Evolutionary conservation across 1,140 invertebrate genomes (phyloP).

Genomic region (Trachelipus rathkii): DNA sequence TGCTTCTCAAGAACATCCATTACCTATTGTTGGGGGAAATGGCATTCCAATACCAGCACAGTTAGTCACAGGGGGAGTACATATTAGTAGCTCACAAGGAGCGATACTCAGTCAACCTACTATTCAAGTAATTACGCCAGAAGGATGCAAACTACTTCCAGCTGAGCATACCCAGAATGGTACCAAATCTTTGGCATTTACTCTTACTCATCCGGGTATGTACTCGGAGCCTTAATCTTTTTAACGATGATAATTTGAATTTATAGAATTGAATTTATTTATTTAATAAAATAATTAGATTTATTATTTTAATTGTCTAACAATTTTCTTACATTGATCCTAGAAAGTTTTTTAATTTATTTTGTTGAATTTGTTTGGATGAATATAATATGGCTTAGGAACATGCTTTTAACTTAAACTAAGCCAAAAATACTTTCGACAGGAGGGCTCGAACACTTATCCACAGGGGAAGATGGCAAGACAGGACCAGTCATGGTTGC

Average conservation of each 20-base stretch:
- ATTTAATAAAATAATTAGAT: too few relatives aligned
- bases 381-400: too few relatives aligned
- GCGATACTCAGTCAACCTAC: conserved; percentile 46
- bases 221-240: conserved; percentile 46
- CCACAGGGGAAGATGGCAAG: conserved; percentile 25
- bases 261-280: too few relatives aligned
- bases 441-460: conserved; percentile 25
- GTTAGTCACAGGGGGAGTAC: conserved; percentile 31
- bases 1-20: conserved; percentile 29
- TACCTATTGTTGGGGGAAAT: conserved; percentile 29
- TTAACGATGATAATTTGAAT: conserved; percentile 48
- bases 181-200: conserved; percentile 52
- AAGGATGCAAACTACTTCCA: conserved; percentile 42
- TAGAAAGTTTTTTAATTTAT: too few relatives aligned
- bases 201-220: conserved; percentile 49
- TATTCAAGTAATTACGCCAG: conserved; percentile 45
- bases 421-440: conserved; percentile 34
- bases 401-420: too few relatives aligned
- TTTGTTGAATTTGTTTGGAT: too few relatives aligned
- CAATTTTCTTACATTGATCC: too few relatives aligned
- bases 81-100: conserved; percentile 34
- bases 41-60: conserved; percentile 41
- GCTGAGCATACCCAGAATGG: conserved; percentile 39
- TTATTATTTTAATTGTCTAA: too few relatives aligned
- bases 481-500: conserved; percentile 31